These are phyloP conservation scores for Ctenicera cuprea DNA, from an alignment of 2,888 invertebrate species.

Conservation along the genomic window DNA sequence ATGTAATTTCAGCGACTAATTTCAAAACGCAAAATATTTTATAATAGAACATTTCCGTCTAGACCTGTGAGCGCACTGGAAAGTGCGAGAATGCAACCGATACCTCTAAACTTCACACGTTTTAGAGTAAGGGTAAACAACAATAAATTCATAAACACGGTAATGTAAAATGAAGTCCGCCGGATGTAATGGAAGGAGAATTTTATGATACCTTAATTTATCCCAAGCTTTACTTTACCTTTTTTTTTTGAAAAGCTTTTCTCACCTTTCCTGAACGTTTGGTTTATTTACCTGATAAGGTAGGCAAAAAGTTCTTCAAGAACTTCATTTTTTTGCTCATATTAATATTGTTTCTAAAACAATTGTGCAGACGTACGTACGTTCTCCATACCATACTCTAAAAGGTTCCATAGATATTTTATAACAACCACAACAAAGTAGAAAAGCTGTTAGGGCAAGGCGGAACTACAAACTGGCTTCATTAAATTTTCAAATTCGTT, in stretches of 20 bases:
- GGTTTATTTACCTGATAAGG: background rate
- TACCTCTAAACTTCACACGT: background rate
- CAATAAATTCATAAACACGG: conserved; percentile 20
- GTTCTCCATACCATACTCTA: too few species aligned
- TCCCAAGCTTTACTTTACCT: background rate
- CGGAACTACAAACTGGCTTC: too few species aligned
- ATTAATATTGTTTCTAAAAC: too few species aligned
- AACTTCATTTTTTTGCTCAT: too few species aligned
- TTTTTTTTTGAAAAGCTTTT: conserved; percentile 4
- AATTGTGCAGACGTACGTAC: too few species aligned
- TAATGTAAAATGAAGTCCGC: background rate
- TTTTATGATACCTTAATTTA: conserved; percentile 16
- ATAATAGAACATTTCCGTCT: conserved; percentile 50
- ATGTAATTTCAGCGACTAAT: conserved; percentile 49
- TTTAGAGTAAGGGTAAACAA: background rate
- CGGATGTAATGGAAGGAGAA: conserved; percentile 15
- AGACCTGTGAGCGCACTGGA: background rate
- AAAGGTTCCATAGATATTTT: too few species aligned
- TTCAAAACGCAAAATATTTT: conserved; percentile 46
- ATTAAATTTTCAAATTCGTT: too few species aligned
- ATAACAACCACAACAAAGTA: too few species aligned
- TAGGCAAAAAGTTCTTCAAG: background rate
- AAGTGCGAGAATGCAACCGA: background rate
- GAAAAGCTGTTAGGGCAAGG: too few species aligned
- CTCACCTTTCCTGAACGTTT: background rate